Evolutionary conservation across 2,888 invertebrate genomes (phyloP), one percentile per base, ranked within the genome.

Genomic region (Fragum sueziense): DNA sequence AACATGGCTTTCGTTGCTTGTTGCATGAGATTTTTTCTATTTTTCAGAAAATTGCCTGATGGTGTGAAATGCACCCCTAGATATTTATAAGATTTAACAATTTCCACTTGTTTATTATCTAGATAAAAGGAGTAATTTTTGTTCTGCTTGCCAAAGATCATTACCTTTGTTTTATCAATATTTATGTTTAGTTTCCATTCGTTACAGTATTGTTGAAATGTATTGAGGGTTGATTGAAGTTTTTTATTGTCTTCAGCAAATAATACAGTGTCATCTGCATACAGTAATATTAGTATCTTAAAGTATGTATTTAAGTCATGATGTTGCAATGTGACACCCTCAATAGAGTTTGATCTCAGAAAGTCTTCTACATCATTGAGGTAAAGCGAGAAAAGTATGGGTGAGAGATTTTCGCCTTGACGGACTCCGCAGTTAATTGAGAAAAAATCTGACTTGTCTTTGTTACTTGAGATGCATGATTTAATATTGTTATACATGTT

Each of bases 31-130:
- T 62, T 59, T 69, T 34, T 51, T 57, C 61, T 76, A 22, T 57
- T 27, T 37, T 54, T 33, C 9, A 27, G 9, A 25, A 37, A 67
- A 37, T 25, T 22, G 54, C 37, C 51, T 1, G 31, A 34, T 68
- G 29, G 65, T 1, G 68, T 37, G 17, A 65, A 62, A 29, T 47
- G 47, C 9, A 65, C 11, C 1, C 73, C 73, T n/a, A 73, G 27
- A 62, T 74, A 74, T 74, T 67, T 74, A 41, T 67, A 74, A 47
- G 41, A 29, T 41, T 67, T 54, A 33, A 54, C 68, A 54, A 74
- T 27, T 54, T 74, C 74, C 20, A 74, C 17, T 2, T 9, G n/a
- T 22, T n/a, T 7, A 17, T 54, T 54, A 7, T 33, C 54, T 29
- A 74, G 29, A 33, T 9, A n/a, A n/a, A n/a, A n/a, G n/a, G n/a